These are phyloP conservation scores for Agrotis clavis DNA, from an alignment of 2,888 invertebrate genomes.

Conservation along the genomic window DNA sequence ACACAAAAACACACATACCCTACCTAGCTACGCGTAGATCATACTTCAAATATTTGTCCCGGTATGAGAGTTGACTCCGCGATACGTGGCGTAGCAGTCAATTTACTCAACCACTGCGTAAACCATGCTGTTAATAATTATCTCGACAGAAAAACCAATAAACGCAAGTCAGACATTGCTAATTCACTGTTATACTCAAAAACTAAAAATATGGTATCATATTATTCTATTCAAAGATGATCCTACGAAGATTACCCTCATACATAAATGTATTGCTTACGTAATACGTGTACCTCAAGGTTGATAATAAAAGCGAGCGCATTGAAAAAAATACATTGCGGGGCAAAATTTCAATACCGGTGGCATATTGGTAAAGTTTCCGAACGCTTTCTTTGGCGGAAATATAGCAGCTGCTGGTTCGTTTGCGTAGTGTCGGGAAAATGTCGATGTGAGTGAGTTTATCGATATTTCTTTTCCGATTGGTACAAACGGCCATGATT, in stretches of 20 bases:
- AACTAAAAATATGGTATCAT: not conserved
- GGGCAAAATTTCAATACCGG: constrained; percentile 57
- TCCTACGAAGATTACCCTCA: constrained; percentile 9
- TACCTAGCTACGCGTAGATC: too few relatives aligned
- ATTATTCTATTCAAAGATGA: not conserved
- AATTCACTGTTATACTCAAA: too few relatives aligned
- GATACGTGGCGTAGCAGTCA: too few relatives aligned
- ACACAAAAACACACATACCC: too few relatives aligned
- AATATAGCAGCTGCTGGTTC: constrained; percentile 48
- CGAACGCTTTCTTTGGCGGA: constrained; percentile 53
- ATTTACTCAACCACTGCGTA: too few relatives aligned
- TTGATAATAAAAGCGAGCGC: constrained; percentile 43
- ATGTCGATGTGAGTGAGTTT: not conserved
- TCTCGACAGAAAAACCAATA: not conserved
- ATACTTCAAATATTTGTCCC: too few relatives aligned
- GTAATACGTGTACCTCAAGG: constrained; percentile 15
- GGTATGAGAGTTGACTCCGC: too few relatives aligned
- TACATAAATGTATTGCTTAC: constrained; percentile 25
- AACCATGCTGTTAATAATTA: too few relatives aligned
- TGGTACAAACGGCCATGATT: too few relatives aligned
- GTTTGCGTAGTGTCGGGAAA: constrained; percentile 18
- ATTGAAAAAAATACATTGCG: constrained; percentile 47
- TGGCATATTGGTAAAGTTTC: constrained; percentile 66
- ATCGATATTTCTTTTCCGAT: constrained; percentile 5
- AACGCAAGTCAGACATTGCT: not conserved